These are phyloP conservation scores for Lophochroa leadbeateri DNA, from an alignment of 2,113 vertebrate genomes.

Conservation along the genomic window DNA sequence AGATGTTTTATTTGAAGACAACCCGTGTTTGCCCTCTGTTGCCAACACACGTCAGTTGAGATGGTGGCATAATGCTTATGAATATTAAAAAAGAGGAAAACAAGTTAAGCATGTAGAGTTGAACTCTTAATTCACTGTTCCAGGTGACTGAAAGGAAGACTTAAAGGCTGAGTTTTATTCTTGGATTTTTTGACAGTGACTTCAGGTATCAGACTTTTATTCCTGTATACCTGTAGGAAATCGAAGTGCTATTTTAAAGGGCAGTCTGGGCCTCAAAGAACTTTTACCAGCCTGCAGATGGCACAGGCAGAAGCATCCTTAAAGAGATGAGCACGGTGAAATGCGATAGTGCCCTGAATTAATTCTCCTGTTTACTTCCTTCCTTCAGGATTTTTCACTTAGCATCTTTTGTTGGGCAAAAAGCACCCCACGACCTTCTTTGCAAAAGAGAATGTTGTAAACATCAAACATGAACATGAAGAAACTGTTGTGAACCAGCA, in stretches of 20 bases:
- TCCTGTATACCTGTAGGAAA: background rate
- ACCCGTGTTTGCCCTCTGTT: background rate
- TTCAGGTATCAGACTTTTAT: background rate
- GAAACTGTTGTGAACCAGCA: background rate
- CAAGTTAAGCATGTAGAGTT: background rate
- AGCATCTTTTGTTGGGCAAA: background rate
- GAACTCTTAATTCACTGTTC: background rate
- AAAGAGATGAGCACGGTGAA: background rate
- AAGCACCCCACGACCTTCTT: background rate
- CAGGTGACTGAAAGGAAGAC: background rate
- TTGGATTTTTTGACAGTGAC: background rate
- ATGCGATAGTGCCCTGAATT: background rate
- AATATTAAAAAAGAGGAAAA: background rate
- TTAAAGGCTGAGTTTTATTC: background rate
- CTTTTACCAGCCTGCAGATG: background rate
- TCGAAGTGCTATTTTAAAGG: background rate
- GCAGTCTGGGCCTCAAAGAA: background rate
- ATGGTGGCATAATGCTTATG: background rate
- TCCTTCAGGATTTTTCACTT: background rate
- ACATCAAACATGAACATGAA: background rate
- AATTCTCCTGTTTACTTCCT: background rate
- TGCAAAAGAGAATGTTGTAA: background rate
- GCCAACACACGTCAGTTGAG: background rate
- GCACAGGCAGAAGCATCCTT: background rate
- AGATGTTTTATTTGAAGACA: background rate